Base-by-base conservation (phyloP, 2,113 vertebrate genomes). In the Parus major region DNA sequence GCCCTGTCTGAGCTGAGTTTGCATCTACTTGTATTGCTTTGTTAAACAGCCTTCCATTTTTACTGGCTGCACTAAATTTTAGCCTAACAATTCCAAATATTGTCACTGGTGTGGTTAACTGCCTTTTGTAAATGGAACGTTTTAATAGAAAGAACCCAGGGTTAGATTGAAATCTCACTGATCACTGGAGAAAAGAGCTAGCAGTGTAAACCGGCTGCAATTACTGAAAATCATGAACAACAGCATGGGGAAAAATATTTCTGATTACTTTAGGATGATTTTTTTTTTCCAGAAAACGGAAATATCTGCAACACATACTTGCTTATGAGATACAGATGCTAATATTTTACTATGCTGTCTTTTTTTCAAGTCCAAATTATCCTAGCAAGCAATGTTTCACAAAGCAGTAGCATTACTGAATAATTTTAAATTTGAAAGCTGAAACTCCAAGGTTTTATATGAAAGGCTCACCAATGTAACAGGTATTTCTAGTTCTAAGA, bases 291-390 rank as follows among this genome's bases (percentile, higher is more conserved):
- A 72, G 93, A 72, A 75, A 90, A 82, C 0, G 0, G 31, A 93
- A 72, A 29, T 76, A 72, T 8, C 25, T 89, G 83, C 47, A 86
- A 75, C 44, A 75, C 35, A 66, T 35, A 66, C 20, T 59, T 89
- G 52, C 33, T 82, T 94, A 73, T 63, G 39, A 90, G 33, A 60
- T 55, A 60, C 7, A 68, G 23, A 82, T 84, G 50, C 89, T 72
- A 90, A 41, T 87, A 82, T 80, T 88, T 88, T 85, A 91, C 55
- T 46, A 63, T 82, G 63, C 63, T 89, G 9, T 47, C 25, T 92
- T 82, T 95, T 90, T 92, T 56, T 88, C 42, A 92, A 94, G 33
- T 80, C 64, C 82, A 81, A 73, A 82, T 94, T 90, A 90, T n/a
- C 50, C 47, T 91, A 82, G 66, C 50, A 85, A 95, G 78, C 42